These are phyloP conservation scores for Neodon shergylaensis DNA, from an alignment of 2,113 vertebrate genomes.

Conservation along the genomic window DNA sequence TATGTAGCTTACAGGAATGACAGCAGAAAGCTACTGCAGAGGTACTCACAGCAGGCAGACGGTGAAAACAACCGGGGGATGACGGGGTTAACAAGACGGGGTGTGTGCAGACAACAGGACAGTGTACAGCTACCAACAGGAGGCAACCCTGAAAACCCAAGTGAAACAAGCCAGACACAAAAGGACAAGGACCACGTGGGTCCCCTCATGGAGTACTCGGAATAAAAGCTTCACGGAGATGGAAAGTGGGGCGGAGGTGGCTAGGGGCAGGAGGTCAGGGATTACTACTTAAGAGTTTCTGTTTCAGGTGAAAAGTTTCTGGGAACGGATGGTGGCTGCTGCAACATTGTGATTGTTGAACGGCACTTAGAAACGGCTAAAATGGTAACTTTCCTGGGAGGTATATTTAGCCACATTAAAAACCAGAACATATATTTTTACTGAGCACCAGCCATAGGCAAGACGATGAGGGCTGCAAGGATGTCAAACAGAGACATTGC, in stretches of 20 bases:
- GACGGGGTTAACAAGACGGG: background rate
- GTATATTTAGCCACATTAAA: background rate
- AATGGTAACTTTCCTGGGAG: background rate
- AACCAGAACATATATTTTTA: background rate
- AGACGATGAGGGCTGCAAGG: background rate
- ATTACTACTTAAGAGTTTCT: slow-evolving; percentile 1
- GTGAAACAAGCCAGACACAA: background rate
- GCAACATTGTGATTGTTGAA: background rate
- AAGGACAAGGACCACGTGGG: background rate
- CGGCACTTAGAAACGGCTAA: background rate
- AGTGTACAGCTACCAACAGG: background rate
- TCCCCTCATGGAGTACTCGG: background rate
- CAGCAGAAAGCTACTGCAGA: background rate
- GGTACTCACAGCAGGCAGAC: background rate
- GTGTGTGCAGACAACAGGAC: no score
- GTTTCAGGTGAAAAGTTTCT: background rate
- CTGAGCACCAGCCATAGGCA: background rate
- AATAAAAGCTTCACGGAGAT: background rate
- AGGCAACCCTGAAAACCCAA: background rate
- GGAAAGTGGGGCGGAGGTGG: background rate
- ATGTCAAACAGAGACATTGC: background rate
- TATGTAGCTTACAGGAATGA: background rate
- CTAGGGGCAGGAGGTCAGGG: background rate
- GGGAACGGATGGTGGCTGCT: background rate
- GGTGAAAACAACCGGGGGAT: background rate